Evolutionary conservation across 2,888 invertebrate species (phyloP).

Genomic region (Drosophila pseudotakahashii): DNA sequence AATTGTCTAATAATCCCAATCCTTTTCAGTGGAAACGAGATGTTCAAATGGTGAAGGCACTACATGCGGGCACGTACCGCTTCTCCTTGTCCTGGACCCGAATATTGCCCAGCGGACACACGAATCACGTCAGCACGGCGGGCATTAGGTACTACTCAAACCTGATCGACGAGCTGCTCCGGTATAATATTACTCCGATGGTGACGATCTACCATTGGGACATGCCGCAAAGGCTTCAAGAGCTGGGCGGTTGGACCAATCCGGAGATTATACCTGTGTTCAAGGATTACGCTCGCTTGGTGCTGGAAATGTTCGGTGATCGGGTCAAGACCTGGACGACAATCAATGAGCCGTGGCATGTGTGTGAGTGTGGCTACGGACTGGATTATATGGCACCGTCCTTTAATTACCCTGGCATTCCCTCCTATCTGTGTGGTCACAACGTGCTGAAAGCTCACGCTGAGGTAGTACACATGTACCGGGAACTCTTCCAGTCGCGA

Average conservation of each 20-base stretch:
- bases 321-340: constrained; percentile 91
- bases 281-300: constrained; percentile 87
- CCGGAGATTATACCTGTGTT: constrained; percentile 87
- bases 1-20: not conserved
- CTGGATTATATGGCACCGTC: constrained; percentile 87
- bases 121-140: constrained; percentile 87
- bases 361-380: constrained; percentile 85
- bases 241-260: constrained; percentile 89
- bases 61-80: constrained; percentile 88
- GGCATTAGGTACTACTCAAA: constrained; percentile 92
- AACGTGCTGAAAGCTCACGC: constrained; percentile 91
- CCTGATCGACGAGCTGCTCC: constrained; percentile 89
- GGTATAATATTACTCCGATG: constrained; percentile 89
- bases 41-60: constrained; percentile 87
- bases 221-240: constrained; percentile 87
- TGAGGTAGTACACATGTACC: constrained; percentile 88
- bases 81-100: constrained; percentile 92
- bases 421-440: constrained; percentile 89
- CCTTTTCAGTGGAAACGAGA: constrained; percentile 85
- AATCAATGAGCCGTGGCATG: constrained; percentile 89
- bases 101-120: constrained; percentile 89
- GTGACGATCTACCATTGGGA: constrained; percentile 91
- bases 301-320: constrained; percentile 87
- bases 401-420: constrained; percentile 86
- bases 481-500: constrained; percentile 86